Evolutionary conservation across 2,797 vertebrate genomes (phyloP), one percentile per base, ranked within the genome.

Genomic region (Distichodus sexfasciatus): DNA sequence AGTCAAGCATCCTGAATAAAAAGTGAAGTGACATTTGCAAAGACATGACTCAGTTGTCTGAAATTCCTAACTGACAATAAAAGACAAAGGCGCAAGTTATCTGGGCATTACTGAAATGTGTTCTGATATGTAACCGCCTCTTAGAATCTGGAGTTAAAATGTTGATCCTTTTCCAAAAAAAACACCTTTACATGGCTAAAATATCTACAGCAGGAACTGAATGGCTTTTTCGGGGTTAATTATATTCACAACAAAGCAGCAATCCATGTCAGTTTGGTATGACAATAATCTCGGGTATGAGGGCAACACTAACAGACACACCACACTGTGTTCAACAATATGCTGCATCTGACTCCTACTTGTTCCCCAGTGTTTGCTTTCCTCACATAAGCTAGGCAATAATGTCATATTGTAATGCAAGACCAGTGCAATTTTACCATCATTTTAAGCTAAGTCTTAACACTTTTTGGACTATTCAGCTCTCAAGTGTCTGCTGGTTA

Each of bases 211-310:
- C 31, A 33, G 3, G 7, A 4, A 28, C 19, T 15, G 71, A 61
- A 50, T 24, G 33, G 43, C 46, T 54, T 47, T 58, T 38, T 74
- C 59, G 69, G 31, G 46, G 74, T 23, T n/a, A 35, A n/a, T 55
- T 29, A 68, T 69, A 48, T 67, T 38, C 28, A 35, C 64, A 17
- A 54, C 41, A 73, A 55, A 66, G 74, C 9, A 35, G 29, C 40
- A 15, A 21, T 59, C 28, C 8, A 47, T 63, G 76, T 75, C 73
- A 75, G n/a, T 1, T 40, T 71, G 74, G 75, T 69, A 86, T 76
- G 76, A 46, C 21, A 72, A 54, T 67, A 48, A 82, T 83, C 46
- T 72, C 40, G 79, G 81, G 43, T 79, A 83, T 80, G 83, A 72
- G 24, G 38, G 60, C 78, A 84, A 85, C 81, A 43, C 17, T 24